A percentile compares a stretch with the other conserved stretches of the same genome.
These are phyloP conservation scores for Lepus americanus DNA, from an alignment of 2,113 vertebrate genomes.

Conservation along the genomic window DNA sequence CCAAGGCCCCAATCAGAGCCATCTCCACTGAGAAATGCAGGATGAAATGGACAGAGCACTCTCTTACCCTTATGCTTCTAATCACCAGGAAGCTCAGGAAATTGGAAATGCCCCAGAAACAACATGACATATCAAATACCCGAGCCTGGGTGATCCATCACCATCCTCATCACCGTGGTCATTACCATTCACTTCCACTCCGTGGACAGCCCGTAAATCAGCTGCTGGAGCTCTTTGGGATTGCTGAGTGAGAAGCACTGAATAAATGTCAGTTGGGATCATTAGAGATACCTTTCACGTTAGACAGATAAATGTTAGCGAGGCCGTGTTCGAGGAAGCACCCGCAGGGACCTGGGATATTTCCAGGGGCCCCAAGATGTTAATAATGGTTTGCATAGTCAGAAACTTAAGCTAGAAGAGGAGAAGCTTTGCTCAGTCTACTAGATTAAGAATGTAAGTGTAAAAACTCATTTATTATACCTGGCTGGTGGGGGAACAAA, in stretches of 20 bases:
- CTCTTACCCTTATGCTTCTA: slow-evolving; percentile 63
- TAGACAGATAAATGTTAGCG: slow-evolving; percentile 82
- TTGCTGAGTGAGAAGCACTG: slow-evolving; percentile 74
- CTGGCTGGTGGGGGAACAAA: not conserved
- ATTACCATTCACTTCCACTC: slow-evolving; percentile 76
- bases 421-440: not conserved
- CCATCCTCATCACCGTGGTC: slow-evolving; percentile 68
- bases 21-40: slow-evolving; percentile 60
- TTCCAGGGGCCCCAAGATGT: slow-evolving; percentile 65
- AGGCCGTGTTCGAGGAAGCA: slow-evolving; percentile 52
- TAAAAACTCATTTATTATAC: slow-evolving; percentile 29
- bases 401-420: slow-evolving; percentile 64
- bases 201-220: slow-evolving; percentile 78
- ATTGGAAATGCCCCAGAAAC: slow-evolving; percentile 83
- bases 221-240: slow-evolving; percentile 68
- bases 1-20: slow-evolving; percentile 76
- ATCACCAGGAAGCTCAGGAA: slow-evolving; percentile 75
- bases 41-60: slow-evolving; percentile 52
- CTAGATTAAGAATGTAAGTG: slow-evolving; percentile 36
- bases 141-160: slow-evolving; percentile 76
- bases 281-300: slow-evolving; percentile 77
- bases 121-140: slow-evolving; percentile 82
- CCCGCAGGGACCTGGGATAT: slow-evolving; percentile 44
- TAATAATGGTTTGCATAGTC: slow-evolving; percentile 49
- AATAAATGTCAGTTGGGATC: slow-evolving; percentile 80